Percentiles rank a stretch among this genome's conserved stretches.
phyloP scores from a whole-genome alignment of 92 coral and sea anemone species.

The Zoanthus sansibaricus region DNA sequence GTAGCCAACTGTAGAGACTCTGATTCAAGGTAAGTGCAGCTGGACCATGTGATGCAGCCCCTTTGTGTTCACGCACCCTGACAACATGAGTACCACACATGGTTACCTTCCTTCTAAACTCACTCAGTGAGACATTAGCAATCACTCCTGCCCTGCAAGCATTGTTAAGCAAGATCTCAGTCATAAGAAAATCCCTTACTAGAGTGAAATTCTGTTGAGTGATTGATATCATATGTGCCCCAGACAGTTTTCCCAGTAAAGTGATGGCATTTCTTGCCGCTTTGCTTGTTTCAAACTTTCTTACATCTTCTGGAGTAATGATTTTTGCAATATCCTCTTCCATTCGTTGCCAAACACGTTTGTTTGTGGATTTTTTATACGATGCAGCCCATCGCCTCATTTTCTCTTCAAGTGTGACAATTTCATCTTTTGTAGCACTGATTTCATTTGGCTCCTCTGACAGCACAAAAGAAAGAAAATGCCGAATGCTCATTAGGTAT shows the following conservation, averaged over 20 bases:
- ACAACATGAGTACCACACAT: too few relatives aligned
- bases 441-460: slow-evolving; percentile 68
- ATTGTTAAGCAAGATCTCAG: slow-evolving; percentile 39
- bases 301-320: background rate
- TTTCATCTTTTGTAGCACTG: slow-evolving; percentile 34
- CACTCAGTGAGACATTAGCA: slow-evolving; percentile 31
- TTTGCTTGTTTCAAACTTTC: slow-evolving; percentile 27
- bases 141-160: slow-evolving; percentile 40
- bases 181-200: slow-evolving; percentile 27
- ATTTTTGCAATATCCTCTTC: too few relatives aligned
- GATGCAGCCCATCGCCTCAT: too few relatives aligned
- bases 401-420: slow-evolving; percentile 5
- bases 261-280: slow-evolving; percentile 41
- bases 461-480: slow-evolving; percentile 66
- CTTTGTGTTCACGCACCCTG: slow-evolving; percentile 14
- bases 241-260: slow-evolving; percentile 20
- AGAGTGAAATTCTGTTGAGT: slow-evolving; percentile 32
- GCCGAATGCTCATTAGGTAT: slow-evolving; percentile 74
- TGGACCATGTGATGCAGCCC: slow-evolving; percentile 38
- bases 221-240: background rate
- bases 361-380: too few relatives aligned
- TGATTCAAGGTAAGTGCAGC: slow-evolving; percentile 23
- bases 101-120: slow-evolving; percentile 1
- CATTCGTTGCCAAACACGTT: too few relatives aligned
- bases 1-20: slow-evolving; percentile 34